phyloP scores from a whole-genome alignment of 2,113 vertebrate genomes.

The Lampris incognitus region DNA sequence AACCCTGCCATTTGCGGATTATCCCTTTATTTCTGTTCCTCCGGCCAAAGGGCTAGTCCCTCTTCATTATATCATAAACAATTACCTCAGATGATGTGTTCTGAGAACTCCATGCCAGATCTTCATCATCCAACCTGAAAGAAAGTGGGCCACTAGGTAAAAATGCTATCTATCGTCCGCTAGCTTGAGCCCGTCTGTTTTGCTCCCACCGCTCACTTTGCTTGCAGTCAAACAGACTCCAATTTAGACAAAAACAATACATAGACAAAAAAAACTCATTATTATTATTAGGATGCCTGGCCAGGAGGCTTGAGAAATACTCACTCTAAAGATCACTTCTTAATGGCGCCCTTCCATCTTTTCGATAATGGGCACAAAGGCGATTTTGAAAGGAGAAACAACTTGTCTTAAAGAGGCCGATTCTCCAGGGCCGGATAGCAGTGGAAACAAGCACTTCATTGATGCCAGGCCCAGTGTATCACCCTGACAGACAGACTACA shows the following conservation, averaged over 20 bases:
- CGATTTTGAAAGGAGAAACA: constrained; percentile 67
- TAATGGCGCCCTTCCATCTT: constrained; percentile 4
- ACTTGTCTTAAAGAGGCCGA: constrained; percentile 63
- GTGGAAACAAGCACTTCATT: constrained; percentile 78
- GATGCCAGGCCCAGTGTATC: constrained; percentile 64
- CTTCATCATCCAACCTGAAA: constrained; percentile 60
- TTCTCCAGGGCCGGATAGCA: constrained; percentile 50
- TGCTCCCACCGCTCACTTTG: constrained; percentile 31
- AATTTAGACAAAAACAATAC: neutral
- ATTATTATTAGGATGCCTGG: constrained; percentile 5
- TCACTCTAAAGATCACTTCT: constrained; percentile 12
- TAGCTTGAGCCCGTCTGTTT: constrained; percentile 17
- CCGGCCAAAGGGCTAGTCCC: neutral
- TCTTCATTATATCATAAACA: constrained; percentile 33
- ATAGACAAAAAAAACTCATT: constrained; percentile 16
- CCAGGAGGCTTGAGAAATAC: constrained; percentile 27
- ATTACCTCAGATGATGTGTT: constrained; percentile 27
- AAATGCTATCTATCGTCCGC: constrained; percentile 48
- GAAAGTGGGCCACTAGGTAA: constrained; percentile 52
- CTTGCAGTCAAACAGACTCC: constrained; percentile 18
- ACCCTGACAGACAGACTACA: constrained; percentile 69
- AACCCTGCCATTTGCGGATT: neutral
- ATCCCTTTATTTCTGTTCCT: neutral
- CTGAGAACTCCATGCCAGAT: constrained; percentile 41
- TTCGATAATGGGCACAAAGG: constrained; percentile 52